phyloP scores from a whole-genome alignment of 2,113 vertebrate genomes.

The Urocolius indicus region DNA sequence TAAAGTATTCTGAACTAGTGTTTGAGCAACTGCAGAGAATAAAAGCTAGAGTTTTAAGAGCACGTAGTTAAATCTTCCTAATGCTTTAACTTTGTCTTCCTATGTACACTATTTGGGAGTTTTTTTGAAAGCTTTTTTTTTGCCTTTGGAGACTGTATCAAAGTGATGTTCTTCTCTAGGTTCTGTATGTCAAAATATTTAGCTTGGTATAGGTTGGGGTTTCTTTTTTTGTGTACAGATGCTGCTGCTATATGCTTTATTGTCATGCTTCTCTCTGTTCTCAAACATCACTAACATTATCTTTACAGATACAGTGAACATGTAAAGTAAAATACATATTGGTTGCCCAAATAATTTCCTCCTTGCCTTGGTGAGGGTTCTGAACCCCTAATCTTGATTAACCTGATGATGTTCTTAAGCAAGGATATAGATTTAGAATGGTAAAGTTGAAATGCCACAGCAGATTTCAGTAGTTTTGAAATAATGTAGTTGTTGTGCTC shows the following conservation, averaged over 20 bases:
- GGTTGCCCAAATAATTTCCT: neutral
- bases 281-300: neutral
- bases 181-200: neutral
- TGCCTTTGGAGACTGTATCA: conserved; percentile 24
- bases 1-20: neutral
- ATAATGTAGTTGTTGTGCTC: neutral
- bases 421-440: neutral
- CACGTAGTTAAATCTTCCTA: neutral
- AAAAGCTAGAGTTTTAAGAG: neutral
- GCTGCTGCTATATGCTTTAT: neutral
- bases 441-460: neutral
- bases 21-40: neutral
- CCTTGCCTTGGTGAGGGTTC: neutral
- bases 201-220: neutral
- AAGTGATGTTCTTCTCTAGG: neutral
- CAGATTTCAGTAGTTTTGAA: neutral
- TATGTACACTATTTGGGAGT: neutral
- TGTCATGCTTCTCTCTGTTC: neutral
- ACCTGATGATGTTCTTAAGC: neutral
- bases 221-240: neutral
- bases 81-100: neutral
- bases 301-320: neutral
- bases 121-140: conserved; percentile 39
- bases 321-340: neutral
- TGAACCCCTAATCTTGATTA: neutral